A percentile compares a stretch with the other conserved stretches of the same genome.
Evolutionary conservation across 2,888 invertebrate species (phyloP).

Genomic region (Orgyia antiqua): DNA sequence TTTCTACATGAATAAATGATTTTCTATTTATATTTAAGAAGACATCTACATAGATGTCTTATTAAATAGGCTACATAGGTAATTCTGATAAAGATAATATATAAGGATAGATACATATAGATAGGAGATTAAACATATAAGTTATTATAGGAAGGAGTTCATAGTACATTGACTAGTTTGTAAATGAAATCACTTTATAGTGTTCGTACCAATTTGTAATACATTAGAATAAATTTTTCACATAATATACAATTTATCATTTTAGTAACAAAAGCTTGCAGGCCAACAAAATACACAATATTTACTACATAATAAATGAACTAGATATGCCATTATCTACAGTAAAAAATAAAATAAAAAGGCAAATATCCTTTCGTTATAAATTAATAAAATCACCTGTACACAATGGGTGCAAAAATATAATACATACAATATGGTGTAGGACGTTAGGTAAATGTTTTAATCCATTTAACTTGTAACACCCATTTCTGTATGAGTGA

Average conservation of each 20-base stretch:
- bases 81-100: too few species aligned
- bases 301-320: conserved; percentile 51
- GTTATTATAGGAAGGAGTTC: too few species aligned
- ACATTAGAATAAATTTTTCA: conserved; percentile 51
- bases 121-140: too few species aligned
- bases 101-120: too few species aligned
- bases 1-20: too few species aligned
- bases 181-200: conserved; percentile 25
- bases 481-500: conserved; percentile 27
- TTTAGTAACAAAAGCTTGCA: conserved; percentile 46
- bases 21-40: too few species aligned
- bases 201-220: conserved; percentile 56
- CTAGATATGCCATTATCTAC: conserved; percentile 44
- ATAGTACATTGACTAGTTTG: too few species aligned
- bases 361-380: conserved; percentile 35
- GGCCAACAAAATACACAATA: conserved; percentile 46
- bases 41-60: too few species aligned
- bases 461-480: conserved; percentile 19
- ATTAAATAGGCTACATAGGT: too few species aligned
- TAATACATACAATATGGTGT: conserved; percentile 40
- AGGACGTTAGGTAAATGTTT: conserved; percentile 31
- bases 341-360: conserved; percentile 38
- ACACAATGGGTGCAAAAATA: conserved; percentile 42
- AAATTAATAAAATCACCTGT: conserved; percentile 43
- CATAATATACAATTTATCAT: conserved; percentile 51